Evolutionary conservation across 2,888 invertebrate species (phyloP).

Genomic region (Phyto melanocephala): DNA sequence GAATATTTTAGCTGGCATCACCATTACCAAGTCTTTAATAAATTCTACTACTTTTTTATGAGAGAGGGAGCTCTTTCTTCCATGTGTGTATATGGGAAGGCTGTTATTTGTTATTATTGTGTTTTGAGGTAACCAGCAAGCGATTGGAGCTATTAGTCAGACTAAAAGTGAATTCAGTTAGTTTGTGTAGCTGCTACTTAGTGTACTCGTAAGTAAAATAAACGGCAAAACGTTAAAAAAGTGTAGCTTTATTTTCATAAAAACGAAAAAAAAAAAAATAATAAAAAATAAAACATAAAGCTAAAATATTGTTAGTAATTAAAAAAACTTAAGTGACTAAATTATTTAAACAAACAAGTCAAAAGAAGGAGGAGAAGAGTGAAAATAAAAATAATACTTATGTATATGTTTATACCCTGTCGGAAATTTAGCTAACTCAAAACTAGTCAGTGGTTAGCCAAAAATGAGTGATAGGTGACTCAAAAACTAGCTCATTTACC

Average conservation of each 20-base stretch:
- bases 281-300: slow-evolving; percentile 18
- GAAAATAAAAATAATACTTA: slow-evolving; percentile 4
- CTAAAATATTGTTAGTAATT: slow-evolving; percentile 36
- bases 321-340: slow-evolving; percentile 33
- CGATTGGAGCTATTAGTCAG: slow-evolving; percentile 56
- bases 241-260: slow-evolving; percentile 23
- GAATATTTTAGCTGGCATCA: slow-evolving; percentile 1
- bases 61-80: slow-evolving; percentile 39
- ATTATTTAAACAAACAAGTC: neutral
- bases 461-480: too few relatives aligned
- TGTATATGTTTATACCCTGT: too few relatives aligned
- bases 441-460: too few relatives aligned
- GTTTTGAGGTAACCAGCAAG: slow-evolving; percentile 47
- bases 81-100: slow-evolving; percentile 17
- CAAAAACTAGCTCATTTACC: too few relatives aligned
- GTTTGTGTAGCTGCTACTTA: slow-evolving; percentile 64
- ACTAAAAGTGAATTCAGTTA: slow-evolving; percentile 61
- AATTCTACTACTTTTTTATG: slow-evolving; percentile 20
- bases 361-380: slow-evolving; percentile 1
- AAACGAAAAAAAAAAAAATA: slow-evolving; percentile 3
- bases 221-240: slow-evolving; percentile 44
- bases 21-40: neutral
- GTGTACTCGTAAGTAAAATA: slow-evolving; percentile 59
- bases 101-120: slow-evolving; percentile 28
- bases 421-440: too few relatives aligned